These are phyloP conservation scores for Drosophila anceps DNA, from an alignment of 2,888 invertebrate genomes.

Conservation along the genomic window DNA sequence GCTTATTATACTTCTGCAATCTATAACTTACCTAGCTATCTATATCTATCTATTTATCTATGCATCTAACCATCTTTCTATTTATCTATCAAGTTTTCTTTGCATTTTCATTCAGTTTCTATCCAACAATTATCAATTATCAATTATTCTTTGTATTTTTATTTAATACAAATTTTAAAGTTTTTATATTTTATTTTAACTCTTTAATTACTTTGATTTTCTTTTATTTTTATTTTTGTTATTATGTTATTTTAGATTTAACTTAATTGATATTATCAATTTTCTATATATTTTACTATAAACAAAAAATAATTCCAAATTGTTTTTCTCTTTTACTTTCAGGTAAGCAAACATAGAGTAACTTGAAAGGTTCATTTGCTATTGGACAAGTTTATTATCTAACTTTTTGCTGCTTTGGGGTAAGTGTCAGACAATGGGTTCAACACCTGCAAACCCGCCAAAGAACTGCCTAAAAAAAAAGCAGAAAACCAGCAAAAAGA, in stretches of 20 bases:
- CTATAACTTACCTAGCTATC: too few relatives aligned
- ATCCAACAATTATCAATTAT: neutral
- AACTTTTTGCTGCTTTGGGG: constrained; percentile 33
- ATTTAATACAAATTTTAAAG: neutral
- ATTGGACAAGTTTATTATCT: constrained; percentile 46
- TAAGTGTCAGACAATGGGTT: constrained; percentile 46
- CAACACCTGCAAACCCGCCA: constrained; percentile 54
- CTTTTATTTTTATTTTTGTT: neutral
- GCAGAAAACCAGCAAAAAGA: constrained; percentile 57
- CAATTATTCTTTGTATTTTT: neutral
- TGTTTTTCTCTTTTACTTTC: constrained; percentile 43
- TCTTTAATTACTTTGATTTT: neutral
- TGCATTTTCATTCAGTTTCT: too few relatives aligned
- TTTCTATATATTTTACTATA: neutral
- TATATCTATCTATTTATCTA: too few relatives aligned
- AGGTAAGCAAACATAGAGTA: constrained; percentile 54
- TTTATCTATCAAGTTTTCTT: too few relatives aligned
- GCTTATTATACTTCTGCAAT: too few relatives aligned
- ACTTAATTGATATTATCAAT: neutral
- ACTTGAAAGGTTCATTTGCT: constrained; percentile 19
- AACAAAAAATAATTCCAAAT: constrained; percentile 33
- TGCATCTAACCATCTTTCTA: too few relatives aligned
- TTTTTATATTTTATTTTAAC: neutral
- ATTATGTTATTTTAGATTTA: neutral
- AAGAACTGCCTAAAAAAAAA: constrained; percentile 52